Evolutionary conservation across 1,140 invertebrate species (phyloP).

Genomic region (Cydia amplana): DNA sequence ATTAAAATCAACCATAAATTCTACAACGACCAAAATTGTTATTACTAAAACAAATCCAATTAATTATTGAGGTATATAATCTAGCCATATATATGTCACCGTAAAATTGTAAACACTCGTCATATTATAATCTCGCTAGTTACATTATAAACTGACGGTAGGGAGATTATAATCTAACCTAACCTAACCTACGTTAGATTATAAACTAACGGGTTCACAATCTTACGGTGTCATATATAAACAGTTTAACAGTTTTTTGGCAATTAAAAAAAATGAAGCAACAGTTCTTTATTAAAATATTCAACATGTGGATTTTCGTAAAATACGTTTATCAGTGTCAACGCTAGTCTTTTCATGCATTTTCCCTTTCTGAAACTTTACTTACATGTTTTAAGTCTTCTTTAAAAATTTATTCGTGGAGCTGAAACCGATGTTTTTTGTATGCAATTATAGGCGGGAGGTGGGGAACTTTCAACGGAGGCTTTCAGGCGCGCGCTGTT

Average conservation of each 20-base stretch:
- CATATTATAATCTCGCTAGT: no score
- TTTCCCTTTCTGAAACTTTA: neutral
- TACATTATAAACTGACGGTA: no score
- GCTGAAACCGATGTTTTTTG: neutral
- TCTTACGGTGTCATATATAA: no score
- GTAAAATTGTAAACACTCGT: no score
- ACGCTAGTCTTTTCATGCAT: neutral
- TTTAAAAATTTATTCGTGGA: neutral
- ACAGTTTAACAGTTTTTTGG: neutral
- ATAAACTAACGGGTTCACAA: no score
- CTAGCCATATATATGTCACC: no score
- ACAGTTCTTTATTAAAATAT: slow-evolving; percentile 12
- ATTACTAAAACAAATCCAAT: neutral
- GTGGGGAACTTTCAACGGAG: slow-evolving; percentile 48
- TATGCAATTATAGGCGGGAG: slow-evolving; percentile 5
- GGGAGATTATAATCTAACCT: no score
- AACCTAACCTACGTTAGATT: no score
- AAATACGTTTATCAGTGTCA: neutral
- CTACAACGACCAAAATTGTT: neutral
- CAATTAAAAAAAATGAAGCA: neutral
- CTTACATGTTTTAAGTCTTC: slow-evolving; percentile 20
- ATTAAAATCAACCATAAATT: neutral
- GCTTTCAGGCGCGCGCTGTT: slow-evolving; percentile 52
- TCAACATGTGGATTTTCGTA: slow-evolving; percentile 7
- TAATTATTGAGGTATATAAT: neutral